Evolutionary conservation across 2,797 vertebrate genomes (phyloP).

Genomic region (Chaetophractus vellerosus): DNA sequence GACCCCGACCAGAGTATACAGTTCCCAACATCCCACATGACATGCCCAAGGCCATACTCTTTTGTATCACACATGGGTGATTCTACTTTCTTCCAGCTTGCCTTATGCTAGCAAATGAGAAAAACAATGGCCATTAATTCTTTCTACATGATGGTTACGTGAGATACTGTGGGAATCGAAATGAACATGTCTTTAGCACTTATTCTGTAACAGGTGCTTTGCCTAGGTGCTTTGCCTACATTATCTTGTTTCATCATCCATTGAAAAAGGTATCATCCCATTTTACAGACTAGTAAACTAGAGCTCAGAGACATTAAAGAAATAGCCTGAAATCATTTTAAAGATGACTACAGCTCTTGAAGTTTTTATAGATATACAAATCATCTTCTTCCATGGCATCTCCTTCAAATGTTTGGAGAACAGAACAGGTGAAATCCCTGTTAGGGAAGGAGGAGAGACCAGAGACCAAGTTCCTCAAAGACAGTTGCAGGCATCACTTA

Average conservation of each 20-base stretch:
- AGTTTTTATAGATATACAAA: background rate
- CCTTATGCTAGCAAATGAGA: background rate
- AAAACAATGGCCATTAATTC: background rate
- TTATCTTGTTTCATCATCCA: conserved; percentile 30
- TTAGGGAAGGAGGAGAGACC: background rate
- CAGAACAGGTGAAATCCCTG: background rate
- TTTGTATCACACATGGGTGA: background rate
- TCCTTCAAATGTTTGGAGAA: background rate
- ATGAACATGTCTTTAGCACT: background rate
- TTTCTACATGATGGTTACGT: background rate
- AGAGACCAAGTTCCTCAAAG: conserved; percentile 26
- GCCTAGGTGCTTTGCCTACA: background rate
- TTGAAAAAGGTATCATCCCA: background rate
- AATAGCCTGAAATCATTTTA: conserved; percentile 53
- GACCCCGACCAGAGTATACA: background rate
- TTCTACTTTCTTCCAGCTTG: background rate
- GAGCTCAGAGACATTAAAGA: conserved; percentile 39
- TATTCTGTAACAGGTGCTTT: background rate
- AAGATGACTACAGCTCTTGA: conserved; percentile 6
- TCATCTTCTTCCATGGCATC: background rate
- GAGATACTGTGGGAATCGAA: background rate
- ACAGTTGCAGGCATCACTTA: background rate
- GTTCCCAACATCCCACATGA: background rate
- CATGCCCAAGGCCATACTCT: background rate
- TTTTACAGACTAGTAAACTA: conserved; percentile 42